Evolutionary conservation across 2,113 vertebrate genomes (phyloP).

Genomic region (Prinia subflava): DNA sequence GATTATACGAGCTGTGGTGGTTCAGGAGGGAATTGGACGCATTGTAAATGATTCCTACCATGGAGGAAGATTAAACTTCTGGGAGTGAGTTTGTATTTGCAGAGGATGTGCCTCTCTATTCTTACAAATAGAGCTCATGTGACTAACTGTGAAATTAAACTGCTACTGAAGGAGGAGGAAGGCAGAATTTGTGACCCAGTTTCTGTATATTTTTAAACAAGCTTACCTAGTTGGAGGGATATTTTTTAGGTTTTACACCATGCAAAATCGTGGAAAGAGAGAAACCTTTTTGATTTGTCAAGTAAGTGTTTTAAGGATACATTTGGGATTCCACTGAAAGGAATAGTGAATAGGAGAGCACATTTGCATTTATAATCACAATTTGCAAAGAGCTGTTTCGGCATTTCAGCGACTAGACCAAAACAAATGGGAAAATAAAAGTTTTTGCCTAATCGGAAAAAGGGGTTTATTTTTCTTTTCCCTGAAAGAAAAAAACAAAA

Average conservation of each 20-base stretch:
- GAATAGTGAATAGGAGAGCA: neutral
- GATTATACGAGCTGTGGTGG: slow-evolving; percentile 76
- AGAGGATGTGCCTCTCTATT: neutral
- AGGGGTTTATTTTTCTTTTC: neutral
- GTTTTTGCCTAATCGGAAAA: neutral
- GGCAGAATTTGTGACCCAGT: neutral
- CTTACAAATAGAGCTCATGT: neutral
- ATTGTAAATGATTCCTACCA: slow-evolving; percentile 79
- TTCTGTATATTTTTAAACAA: neutral
- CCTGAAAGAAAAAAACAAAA: neutral
- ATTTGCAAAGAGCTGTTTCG: neutral
- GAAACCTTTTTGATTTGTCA: neutral
- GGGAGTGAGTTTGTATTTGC: slow-evolving; percentile 82
- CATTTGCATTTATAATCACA: neutral
- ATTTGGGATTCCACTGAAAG: neutral
- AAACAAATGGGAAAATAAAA: neutral
- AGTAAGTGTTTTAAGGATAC: neutral
- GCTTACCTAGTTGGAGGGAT: neutral
- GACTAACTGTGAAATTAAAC: neutral
- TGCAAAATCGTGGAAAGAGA: neutral
- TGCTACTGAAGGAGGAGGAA: neutral
- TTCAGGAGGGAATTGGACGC: slow-evolving; percentile 75
- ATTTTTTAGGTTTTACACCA: neutral
- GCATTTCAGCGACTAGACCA: neutral
- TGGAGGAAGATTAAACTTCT: slow-evolving; percentile 85